Conservation (phyloP, 2,797 vertebrate genomes). For the Novumbra hubbsi region DNA sequence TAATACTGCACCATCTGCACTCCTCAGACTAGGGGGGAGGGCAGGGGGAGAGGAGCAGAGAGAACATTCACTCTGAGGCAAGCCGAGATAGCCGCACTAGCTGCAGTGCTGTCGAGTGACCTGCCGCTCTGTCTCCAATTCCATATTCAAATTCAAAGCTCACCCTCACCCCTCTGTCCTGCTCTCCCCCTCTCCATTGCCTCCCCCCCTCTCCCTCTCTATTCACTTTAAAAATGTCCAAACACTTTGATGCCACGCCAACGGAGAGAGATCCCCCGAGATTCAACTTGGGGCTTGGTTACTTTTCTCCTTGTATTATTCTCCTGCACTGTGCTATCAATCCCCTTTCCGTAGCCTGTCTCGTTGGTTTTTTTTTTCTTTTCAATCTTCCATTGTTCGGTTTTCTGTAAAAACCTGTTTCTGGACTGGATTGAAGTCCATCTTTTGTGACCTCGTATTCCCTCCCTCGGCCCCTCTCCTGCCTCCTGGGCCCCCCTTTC, state of each 20-base stretch:
- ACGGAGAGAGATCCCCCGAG: slow-evolving; percentile 40
- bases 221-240: slow-evolving; percentile 56
- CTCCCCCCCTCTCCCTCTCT: slow-evolving; percentile 29
- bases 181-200: slow-evolving; percentile 7
- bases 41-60: slow-evolving; percentile 13
- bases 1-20: slow-evolving; percentile 72
- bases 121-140: slow-evolving; percentile 64
- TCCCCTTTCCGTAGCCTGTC: slow-evolving; percentile 18
- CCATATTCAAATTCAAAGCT: slow-evolving; percentile 70
- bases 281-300: slow-evolving; percentile 57
- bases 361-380: slow-evolving; percentile 18
- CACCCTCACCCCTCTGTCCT: slow-evolving; percentile 42
- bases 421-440: slow-evolving; percentile 70
- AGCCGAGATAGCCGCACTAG: slow-evolving; percentile 52
- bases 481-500: slow-evolving; percentile 32
- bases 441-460: slow-evolving; percentile 69
- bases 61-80: not conserved
- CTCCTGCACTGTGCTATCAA: slow-evolving; percentile 18
- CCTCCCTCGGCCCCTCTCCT: slow-evolving; percentile 27
- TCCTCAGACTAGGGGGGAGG: slow-evolving; percentile 35
- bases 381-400: slow-evolving; percentile 49
- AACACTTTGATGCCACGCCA: slow-evolving; percentile 66
- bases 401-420: slow-evolving; percentile 66
- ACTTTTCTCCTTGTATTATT: slow-evolving; percentile 29
- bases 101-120: slow-evolving; percentile 55